phyloP scores from a whole-genome alignment of 2,888 invertebrate species.

The Drepanosiphum platanoidis region DNA sequence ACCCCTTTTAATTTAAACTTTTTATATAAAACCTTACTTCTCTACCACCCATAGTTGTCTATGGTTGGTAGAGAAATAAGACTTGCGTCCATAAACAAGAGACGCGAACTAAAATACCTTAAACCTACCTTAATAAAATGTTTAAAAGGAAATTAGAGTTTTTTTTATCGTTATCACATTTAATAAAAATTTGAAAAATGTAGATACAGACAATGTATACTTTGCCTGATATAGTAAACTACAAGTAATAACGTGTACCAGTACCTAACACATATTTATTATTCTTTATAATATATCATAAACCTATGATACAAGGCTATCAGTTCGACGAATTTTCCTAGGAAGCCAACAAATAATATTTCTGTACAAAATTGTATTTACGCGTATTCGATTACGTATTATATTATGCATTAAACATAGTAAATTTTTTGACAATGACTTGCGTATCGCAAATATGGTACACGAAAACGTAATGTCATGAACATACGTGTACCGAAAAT shows the following conservation, averaged over 20 bases:
- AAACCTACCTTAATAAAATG: conserved; percentile 14
- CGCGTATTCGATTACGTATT: background rate
- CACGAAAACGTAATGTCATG: background rate
- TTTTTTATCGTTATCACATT: background rate
- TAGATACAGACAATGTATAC: background rate
- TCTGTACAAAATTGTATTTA: background rate
- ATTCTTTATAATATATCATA: too few species aligned
- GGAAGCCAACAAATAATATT: background rate
- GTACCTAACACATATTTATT: background rate
- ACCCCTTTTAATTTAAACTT: too few species aligned
- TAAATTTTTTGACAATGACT: background rate
- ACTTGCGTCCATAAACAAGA: too few species aligned
- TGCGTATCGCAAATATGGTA: background rate
- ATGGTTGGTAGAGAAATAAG: too few species aligned
- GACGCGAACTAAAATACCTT: too few species aligned
- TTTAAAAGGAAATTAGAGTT: background rate
- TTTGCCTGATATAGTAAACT: background rate
- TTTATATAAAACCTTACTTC: too few species aligned
- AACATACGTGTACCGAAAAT: background rate
- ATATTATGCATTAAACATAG: background rate
- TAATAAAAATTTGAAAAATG: background rate
- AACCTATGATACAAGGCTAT: background rate
- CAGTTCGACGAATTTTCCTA: background rate
- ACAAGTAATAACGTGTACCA: too few species aligned
- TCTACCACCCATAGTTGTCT: too few species aligned